Evolutionary conservation across 2,113 vertebrate species (phyloP).

Genomic region (Tretioscincus oriximinensis): DNA sequence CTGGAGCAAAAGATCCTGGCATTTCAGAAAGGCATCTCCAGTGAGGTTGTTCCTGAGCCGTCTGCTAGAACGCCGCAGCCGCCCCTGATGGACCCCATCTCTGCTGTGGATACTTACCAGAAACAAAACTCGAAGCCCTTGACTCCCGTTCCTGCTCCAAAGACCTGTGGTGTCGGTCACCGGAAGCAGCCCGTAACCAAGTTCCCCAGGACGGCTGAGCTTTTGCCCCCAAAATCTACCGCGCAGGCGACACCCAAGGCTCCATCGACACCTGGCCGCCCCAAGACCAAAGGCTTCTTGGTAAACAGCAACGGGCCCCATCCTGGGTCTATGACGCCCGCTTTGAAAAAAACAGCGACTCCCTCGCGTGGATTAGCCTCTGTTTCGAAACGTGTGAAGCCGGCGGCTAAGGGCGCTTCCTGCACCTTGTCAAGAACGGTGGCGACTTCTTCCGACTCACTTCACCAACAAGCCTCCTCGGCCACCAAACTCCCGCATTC

Average conservation of each 20-base stretch:
- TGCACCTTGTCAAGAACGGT: conserved; percentile 50
- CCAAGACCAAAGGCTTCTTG: conserved; percentile 64
- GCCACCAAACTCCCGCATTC: conserved; percentile 52
- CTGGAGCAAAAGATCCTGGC: conserved; percentile 96
- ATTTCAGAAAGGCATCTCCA: conserved; percentile 86
- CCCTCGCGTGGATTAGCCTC: background rate
- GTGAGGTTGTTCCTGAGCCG: conserved; percentile 55
- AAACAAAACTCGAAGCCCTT: conserved; percentile 69
- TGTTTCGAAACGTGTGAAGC: conserved; percentile 52
- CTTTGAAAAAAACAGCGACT: conserved; percentile 52
- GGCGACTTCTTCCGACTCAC: conserved; percentile 67
- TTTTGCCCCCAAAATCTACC: conserved; percentile 63
- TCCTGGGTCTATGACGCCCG: conserved; percentile 51
- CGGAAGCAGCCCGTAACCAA: conserved; percentile 61
- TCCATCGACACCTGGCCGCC: background rate
- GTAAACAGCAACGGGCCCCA: conserved; percentile 9
- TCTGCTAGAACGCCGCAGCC: conserved; percentile 64
- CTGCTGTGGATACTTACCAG: conserved; percentile 79
- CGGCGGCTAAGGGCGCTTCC: conserved; percentile 50
- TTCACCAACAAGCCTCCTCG: conserved; percentile 76
- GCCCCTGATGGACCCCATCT: conserved; percentile 88
- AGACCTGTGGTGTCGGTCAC: background rate
- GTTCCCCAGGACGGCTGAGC: conserved; percentile 62
- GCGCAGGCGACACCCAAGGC: background rate
- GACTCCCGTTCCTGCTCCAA: conserved; percentile 27